phyloP scores from a whole-genome alignment of 2,113 vertebrate genomes.

The Pituophis catenifer region DNA sequence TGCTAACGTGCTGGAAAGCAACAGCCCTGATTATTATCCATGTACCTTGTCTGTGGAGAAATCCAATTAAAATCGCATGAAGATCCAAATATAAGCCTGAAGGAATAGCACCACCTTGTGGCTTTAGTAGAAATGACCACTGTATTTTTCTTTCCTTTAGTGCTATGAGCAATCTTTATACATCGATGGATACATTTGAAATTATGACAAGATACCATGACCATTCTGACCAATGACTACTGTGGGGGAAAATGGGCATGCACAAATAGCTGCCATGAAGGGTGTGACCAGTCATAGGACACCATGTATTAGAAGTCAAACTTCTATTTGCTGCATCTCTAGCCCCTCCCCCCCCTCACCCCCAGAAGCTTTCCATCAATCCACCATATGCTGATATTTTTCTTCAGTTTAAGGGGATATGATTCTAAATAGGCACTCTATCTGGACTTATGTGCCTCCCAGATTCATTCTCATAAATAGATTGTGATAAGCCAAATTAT shows the following conservation, averaged over 20 bases:
- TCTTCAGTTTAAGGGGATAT: not conserved
- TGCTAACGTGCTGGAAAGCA: not conserved
- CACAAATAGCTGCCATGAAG: not conserved
- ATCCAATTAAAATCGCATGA: not conserved
- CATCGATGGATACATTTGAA: not conserved
- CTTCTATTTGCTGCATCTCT: not conserved
- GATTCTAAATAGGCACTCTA: not conserved
- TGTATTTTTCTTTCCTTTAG: not conserved
- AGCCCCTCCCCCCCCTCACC: too few relatives aligned
- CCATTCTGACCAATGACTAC: not conserved
- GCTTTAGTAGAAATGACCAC: constrained; percentile 25
- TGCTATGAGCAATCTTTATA: not conserved
- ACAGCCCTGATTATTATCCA: not conserved
- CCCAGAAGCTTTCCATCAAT: not conserved
- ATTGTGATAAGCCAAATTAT: not conserved
- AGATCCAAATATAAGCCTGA: not conserved
- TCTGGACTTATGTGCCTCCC: not conserved
- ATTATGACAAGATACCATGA: not conserved
- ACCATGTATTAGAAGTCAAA: not conserved
- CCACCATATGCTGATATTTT: not conserved
- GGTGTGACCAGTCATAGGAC: not conserved
- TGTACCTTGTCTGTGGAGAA: not conserved
- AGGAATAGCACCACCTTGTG: constrained; percentile 66
- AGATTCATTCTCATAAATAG: not conserved
- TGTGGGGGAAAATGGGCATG: not conserved